Percentiles rank a stretch among this genome's conserved stretches.
phyloP scores from a whole-genome alignment of 2,113 vertebrate species.

The Gasterosteus aculeatus region DNA sequence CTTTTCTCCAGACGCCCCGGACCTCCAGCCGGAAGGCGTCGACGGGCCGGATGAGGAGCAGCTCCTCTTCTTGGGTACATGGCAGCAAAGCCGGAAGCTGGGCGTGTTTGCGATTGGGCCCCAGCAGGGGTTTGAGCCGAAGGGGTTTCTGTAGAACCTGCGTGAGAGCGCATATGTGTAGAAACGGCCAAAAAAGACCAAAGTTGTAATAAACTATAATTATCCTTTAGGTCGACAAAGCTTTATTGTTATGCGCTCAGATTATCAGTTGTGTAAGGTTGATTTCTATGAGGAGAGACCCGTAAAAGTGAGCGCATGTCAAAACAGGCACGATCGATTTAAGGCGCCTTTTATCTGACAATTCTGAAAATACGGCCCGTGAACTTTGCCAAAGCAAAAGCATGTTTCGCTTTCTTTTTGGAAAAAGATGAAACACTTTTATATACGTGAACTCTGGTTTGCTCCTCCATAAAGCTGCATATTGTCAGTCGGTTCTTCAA shows the following conservation, averaged over 20 bases:
- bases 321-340: constrained; percentile 9
- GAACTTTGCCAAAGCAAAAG: constrained; percentile 34
- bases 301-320: constrained; percentile 45
- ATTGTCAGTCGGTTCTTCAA: constrained; percentile 41
- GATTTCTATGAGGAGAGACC: constrained; percentile 35
- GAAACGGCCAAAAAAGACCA: not conserved
- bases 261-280: constrained; percentile 6
- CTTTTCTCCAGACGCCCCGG: not conserved
- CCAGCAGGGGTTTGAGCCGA: not conserved
- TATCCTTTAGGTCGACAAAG: not conserved
- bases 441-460: constrained; percentile 40
- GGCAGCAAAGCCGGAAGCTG: not conserved
- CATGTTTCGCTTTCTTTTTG: constrained; percentile 40
- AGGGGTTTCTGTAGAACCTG: not conserved
- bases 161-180: not conserved
- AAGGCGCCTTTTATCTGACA: constrained; percentile 47
- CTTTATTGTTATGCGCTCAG: not conserved
- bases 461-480: constrained; percentile 28
- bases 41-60: not conserved
- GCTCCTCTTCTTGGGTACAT: not conserved
- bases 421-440: constrained; percentile 41
- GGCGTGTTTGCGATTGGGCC: not conserved
- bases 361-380: constrained; percentile 41
- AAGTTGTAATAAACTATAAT: not conserved
- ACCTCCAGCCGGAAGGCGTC: not conserved